These are phyloP conservation scores for Nasonia giraulti DNA, from an alignment of 1,140 invertebrate species.

Conservation along the genomic window DNA sequence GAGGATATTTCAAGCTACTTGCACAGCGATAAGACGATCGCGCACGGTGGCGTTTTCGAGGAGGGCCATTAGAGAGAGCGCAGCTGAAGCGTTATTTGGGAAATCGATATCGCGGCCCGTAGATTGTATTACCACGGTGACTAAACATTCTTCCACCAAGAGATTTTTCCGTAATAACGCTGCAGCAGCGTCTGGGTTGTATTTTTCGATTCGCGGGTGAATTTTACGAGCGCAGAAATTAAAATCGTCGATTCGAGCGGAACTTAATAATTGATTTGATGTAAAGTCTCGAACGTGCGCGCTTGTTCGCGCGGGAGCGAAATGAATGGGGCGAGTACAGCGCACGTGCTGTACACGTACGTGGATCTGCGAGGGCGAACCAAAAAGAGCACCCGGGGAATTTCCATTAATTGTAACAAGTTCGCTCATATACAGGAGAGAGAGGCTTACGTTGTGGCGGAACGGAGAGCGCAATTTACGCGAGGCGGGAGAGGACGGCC, in stretches of 20 bases:
- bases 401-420: constrained; percentile 63
- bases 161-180: not conserved
- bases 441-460: constrained; percentile 60
- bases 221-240: not conserved
- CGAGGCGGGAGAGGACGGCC: not conserved
- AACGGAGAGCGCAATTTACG: constrained; percentile 58
- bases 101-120: not conserved
- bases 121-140: not conserved
- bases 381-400: constrained; percentile 55
- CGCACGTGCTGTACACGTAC: not conserved
- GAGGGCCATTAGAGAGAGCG: not conserved
- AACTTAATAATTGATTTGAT: constrained; percentile 8
- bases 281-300: not conserved
- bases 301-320: not conserved
- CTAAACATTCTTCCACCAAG: not conserved
- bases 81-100: constrained; percentile 10
- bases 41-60: not conserved
- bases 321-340: not conserved
- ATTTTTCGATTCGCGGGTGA: not conserved
- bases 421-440: constrained; percentile 51
- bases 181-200: not conserved
- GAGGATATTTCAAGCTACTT: constrained; percentile 44
- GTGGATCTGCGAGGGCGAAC: constrained; percentile 32
- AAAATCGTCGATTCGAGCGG: not conserved
- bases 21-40: constrained; percentile 28